Evolutionary conservation across 1,140 invertebrate species (phyloP), one percentile per base, ranked within the genome.

Genomic region (Lasioglossum baleicum): DNA sequence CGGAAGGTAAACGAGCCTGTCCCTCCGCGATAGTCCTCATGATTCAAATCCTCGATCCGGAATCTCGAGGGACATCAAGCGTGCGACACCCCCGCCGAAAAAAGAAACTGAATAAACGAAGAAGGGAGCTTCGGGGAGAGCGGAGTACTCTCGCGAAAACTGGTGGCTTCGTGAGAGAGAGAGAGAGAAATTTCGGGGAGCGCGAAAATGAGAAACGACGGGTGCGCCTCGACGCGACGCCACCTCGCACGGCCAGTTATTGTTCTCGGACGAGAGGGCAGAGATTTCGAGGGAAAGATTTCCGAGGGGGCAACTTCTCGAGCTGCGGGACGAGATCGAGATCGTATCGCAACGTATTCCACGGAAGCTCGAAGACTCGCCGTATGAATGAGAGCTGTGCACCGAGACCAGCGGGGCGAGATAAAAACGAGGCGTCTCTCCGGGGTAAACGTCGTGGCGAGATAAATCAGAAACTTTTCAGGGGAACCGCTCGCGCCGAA

Each of bases 121-220:
- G n/a, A n/a, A 58, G 56, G 20, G 51, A 48, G 44, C 44, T 48
- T 7, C 8, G 44, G 44, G 15, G 51, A 53, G 51, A 51, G 15
- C 51, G 51, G 15, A 15, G 2, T 20, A 6, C 3, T 53, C 15
- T 4, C 51, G 13, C 51, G 51, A 1, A 20, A 20, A 5, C 51
- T 6, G 51, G 15, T 15, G 51, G 51, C 51, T 20, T 15, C 15
- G 51, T 6, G 10, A 68, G 35, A 35, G 35, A 35, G 31, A 35
- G 31, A 35, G 31, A 35, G 35, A 72, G 68, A 51, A 17, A 48
- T 22, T 51, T 81, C 17, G 68, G 61, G n/a, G 44, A 72, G 85
- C 73, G 84, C 81, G 85, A 87, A 87, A 86, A 83, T 87, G 84
- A 86, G 78, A 83, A 86, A 87, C 66, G 85, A 83, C 56, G 8